Conservation (phyloP, 2,888 invertebrate genomes). For the Agrotis segetum region DNA sequence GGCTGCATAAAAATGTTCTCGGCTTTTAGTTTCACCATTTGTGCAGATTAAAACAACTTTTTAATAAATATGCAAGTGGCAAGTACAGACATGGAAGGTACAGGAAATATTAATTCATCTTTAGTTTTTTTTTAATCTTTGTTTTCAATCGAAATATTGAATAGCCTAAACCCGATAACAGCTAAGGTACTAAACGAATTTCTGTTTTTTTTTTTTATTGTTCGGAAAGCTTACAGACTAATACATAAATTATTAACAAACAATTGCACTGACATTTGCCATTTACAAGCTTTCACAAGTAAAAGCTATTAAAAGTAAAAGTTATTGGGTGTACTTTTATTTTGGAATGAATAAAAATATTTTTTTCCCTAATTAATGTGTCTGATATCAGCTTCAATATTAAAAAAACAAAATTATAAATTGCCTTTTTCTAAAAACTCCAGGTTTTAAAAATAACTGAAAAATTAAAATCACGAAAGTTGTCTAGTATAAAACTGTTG, state of each 20-base stretch:
- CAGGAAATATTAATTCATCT: not conserved
- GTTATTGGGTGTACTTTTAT: not conserved
- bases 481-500: conserved; percentile 1
- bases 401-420: too few relatives aligned
- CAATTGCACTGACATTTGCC: too few relatives aligned
- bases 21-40: not conserved
- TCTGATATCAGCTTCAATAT: not conserved
- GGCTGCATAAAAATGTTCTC: not conserved
- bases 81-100: not conserved
- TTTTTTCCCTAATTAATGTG: not conserved
- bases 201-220: not conserved
- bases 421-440: too few relatives aligned
- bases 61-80: not conserved
- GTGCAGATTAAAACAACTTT: not conserved
- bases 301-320: too few relatives aligned
- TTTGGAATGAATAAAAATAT: too few relatives aligned
- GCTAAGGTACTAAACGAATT: too few relatives aligned
- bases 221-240: too few relatives aligned
- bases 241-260: too few relatives aligned
- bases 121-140: not conserved
- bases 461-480: not conserved
- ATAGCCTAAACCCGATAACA: not conserved
- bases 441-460: not conserved
- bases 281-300: too few relatives aligned
- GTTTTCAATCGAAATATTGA: not conserved